phyloP scores from a whole-genome alignment of 2,113 vertebrate species.

The Stomatorhinus ivindoensis region DNA sequence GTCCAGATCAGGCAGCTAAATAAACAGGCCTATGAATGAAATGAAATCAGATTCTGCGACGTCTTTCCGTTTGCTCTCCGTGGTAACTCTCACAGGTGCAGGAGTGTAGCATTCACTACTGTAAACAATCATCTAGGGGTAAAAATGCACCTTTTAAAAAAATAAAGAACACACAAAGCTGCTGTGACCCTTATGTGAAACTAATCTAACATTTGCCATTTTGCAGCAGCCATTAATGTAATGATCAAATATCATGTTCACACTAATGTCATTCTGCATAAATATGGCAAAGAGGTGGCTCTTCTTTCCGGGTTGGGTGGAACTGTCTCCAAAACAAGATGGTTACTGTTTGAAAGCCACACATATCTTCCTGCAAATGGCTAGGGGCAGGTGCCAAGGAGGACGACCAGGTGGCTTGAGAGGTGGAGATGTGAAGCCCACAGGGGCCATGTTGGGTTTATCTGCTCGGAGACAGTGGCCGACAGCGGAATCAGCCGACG shows the following conservation, averaged over 20 bases:
- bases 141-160: background rate
- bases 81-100: background rate
- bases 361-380: background rate
- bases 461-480: slow-evolving; percentile 2
- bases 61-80: background rate
- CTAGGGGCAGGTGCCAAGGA: background rate
- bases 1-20: background rate
- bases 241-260: slow-evolving; percentile 14
- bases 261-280: background rate
- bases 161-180: background rate
- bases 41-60: background rate
- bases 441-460: background rate
- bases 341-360: background rate
- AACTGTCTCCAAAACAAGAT: background rate
- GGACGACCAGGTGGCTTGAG: background rate
- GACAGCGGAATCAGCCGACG: background rate
- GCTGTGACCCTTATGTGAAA: background rate
- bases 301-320: background rate
- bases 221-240: slow-evolving; percentile 6
- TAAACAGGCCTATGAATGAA: slow-evolving; percentile 30
- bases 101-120: background rate
- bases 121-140: background rate
- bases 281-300: background rate
- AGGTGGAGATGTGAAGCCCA: background rate
- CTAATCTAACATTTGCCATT: slow-evolving; percentile 2